Base-by-base conservation (phyloP, 2,797 vertebrate species). In the Eulemur albifrons region DNA sequence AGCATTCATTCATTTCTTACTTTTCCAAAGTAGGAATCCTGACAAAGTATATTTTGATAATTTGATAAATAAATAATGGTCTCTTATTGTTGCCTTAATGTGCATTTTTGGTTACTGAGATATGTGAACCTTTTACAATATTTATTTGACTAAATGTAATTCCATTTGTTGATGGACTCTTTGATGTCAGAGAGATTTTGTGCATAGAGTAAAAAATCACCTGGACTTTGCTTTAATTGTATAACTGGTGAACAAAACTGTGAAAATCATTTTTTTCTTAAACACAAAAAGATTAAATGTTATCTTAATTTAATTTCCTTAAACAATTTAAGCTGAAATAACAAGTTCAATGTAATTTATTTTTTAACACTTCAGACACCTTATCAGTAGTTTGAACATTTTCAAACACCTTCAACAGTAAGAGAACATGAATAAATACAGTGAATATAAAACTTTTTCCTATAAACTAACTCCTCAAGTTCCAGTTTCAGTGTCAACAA, bases 61-160 rank as follows among this genome's bases (percentile, higher is more conserved):
- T 86, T 67, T 52, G 13, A 40, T 81, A 50, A 21, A 67, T 59
- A 65, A 85, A 75, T 75, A 27, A 59, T 5, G 12, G n/a, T 81
- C 9, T 90, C 48, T 65, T 93, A 69, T 70, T 25, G 5, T 75
- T 59, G n/a, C 30, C 50, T 67, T 18, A n/a, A 14, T 85, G 43
- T 73, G 17, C 13, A 86, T 75, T 87, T 80, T 81, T 86, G 17
- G 30, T 93, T 79, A 75, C n/a, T 69, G 50, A 35, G 30, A 80
- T 82, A 75, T 23, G 59, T 89, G n/a, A 95, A 65, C 17, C 4
- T 75, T 93, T 75, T 85, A 35, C 40, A 59, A 75, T 90, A 85
- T 95, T 67, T 90, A 67, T 90, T 73, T 65, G 32, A 80, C 27
- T 81, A 86, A 95, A 90, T 81, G 11, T 40, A 61, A 87, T 93